Base-by-base conservation (phyloP, 2,888 invertebrate genomes). In the Nycteola revayana region DNA sequence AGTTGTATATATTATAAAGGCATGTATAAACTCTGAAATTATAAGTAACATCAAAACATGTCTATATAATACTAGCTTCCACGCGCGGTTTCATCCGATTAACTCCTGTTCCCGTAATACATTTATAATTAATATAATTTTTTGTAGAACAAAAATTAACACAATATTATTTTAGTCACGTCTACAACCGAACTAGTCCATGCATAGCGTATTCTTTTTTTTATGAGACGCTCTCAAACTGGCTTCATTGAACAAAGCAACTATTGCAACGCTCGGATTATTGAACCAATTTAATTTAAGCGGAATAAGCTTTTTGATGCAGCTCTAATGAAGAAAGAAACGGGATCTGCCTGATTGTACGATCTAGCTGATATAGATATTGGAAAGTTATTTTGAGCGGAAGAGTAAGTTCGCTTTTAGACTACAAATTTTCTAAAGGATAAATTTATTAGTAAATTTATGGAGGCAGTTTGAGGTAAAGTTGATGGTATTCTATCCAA, bases 221-320 rank as follows among this genome's bases (percentile, higher is more conserved):
- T 73, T 60, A 46, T 48, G 54, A 62, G 58, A 61, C 66, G 60
- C 62, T 62, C 61, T 49, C 64, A 69, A 74, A 70, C 74, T 71
- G 67, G 72, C 75, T 74, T 71, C 76, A 76, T 71, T 73, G 80
- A 70, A 75, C 75, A 72, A 75, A 77, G 80, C 76, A 76, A 75
- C 77, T 72, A 75, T 73, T 70, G 72, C 69, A 66, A 68, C 67
- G 67, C 67, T 52, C 50, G 65, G 75, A 76, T 79, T 78, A 82
- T 80, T 78, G 78, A 74, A 69, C 72, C 80, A 81, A 81, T 82
- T 79, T 75, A 68, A 68, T 76, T 73, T 76, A 54, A 66, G 60
- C 65, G 61, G 76, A 75, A 75, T 73, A 74, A 73, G 75, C 74
- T 69, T 66, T 74, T 66, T 66, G 66, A 72, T 65, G 57, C 64